Conservation (phyloP, 2,113 vertebrate genomes). For the Planiliza haematocheilus region DNA sequence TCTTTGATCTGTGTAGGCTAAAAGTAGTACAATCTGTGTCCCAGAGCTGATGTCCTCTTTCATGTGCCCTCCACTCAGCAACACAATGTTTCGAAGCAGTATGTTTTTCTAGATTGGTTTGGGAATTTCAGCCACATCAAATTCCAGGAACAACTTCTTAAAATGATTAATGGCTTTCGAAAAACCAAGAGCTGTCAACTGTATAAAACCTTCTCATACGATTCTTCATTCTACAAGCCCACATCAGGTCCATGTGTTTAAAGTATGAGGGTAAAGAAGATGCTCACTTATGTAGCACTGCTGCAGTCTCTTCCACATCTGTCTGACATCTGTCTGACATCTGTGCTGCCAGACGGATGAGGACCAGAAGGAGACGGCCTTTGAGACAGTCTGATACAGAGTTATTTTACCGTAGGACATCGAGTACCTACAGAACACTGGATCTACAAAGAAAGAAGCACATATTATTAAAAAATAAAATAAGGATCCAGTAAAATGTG, state of each 20-base stretch:
- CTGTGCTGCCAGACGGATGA: conserved; percentile 16
- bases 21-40: conserved; percentile 13
- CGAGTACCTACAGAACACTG: too few relatives aligned
- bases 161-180: background rate
- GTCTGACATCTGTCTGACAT: conserved; percentile 63
- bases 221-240: background rate
- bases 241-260: conserved; percentile 32
- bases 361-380: conserved; percentile 23
- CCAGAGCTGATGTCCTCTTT: conserved; percentile 23
- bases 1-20: conserved; percentile 35
- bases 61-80: background rate
- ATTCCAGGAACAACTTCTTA: background rate
- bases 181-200: conserved; percentile 8
- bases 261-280: conserved; percentile 11
- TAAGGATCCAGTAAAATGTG: too few relatives aligned
- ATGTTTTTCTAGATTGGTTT: background rate
- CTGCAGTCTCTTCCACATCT: conserved; percentile 55
- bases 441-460: too few relatives aligned
- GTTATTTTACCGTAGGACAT: background rate
- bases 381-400: conserved; percentile 4
- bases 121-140: background rate
- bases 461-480: too few relatives aligned
- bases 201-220: background rate
- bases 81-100: background rate
- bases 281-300: conserved; percentile 18